Percentiles rank a stretch among this genome's conserved stretches.
Evolutionary conservation across 2,888 invertebrate genomes (phyloP).

Genomic region (Lathronympha strigana): DNA sequence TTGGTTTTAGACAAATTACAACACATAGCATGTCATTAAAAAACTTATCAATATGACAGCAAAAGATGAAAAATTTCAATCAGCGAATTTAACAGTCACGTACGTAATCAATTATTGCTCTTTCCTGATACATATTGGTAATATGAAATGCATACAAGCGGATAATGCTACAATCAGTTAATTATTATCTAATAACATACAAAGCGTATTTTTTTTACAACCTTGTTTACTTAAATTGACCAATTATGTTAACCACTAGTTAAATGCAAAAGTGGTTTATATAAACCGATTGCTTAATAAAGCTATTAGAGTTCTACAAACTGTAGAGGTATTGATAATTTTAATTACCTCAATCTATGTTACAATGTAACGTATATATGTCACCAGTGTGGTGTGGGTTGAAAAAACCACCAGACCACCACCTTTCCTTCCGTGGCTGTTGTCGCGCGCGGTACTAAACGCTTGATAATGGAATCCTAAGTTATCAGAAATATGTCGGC

Average conservation of each 20-base stretch:
- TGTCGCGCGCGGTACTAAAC: too few relatives aligned
- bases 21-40: conserved; percentile 16
- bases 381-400: too few relatives aligned
- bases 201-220: conserved; percentile 18
- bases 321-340: conserved; percentile 23
- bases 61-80: conserved; percentile 24
- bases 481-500: too few relatives aligned
- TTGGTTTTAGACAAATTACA: conserved; percentile 36
- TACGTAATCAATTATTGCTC: conserved; percentile 1
- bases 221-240: conserved; percentile 12
- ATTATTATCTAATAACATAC: conserved; percentile 5
- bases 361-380: too few relatives aligned
- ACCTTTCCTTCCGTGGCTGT: too few relatives aligned
- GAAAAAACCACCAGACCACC: too few relatives aligned
- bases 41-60: conserved; percentile 23
- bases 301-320: neutral
- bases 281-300: conserved; percentile 30
- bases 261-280: conserved; percentile 13
- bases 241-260: conserved; percentile 25
- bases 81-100: conserved; percentile 10
- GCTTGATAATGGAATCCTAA: too few relatives aligned
- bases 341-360: conserved; percentile 23
- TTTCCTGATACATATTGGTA: neutral
- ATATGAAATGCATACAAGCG: conserved; percentile 1
- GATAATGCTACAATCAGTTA: neutral